Conservation (phyloP, 2,888 invertebrate genomes). For the Cinara cedri region DNA sequence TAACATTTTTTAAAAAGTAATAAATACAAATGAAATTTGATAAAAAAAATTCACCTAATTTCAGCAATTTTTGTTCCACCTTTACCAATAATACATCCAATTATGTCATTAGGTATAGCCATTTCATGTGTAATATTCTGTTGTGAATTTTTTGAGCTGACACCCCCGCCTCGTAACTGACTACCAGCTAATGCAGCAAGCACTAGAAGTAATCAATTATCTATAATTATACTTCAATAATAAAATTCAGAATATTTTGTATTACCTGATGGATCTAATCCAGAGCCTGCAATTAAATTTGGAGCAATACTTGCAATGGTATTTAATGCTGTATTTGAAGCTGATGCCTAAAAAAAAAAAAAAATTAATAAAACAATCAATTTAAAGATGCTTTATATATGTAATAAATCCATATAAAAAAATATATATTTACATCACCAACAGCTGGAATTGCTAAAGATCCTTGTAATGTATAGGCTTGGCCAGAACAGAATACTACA, state of each 20-base stretch:
- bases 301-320: conserved; percentile 51
- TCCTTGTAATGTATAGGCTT: conserved; percentile 95
- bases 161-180: conserved; percentile 70
- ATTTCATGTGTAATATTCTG: conserved; percentile 80
- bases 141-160: conserved; percentile 35
- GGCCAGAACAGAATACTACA: conserved; percentile 92
- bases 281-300: conserved; percentile 46
- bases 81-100: conserved; percentile 98
- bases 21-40: neutral
- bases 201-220: conserved; percentile 64
- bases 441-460: conserved; percentile 81
- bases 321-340: conserved; percentile 34
- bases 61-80: conserved; percentile 98
- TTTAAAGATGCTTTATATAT: neutral
- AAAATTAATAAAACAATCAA: neutral
- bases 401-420: neutral
- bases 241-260: neutral
- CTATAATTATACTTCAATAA: neutral
- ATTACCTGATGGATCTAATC: conserved; percentile 49
- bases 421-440: conserved; percentile 80
- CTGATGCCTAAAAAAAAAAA: conserved; percentile 31
- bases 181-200: conserved; percentile 89
- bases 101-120: conserved; percentile 97
- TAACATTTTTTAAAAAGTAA: neutral
- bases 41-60: conserved; percentile 70